These are phyloP conservation scores for Perca fluviatilis DNA, from an alignment of 2,113 vertebrate genomes.

Conservation along the genomic window DNA sequence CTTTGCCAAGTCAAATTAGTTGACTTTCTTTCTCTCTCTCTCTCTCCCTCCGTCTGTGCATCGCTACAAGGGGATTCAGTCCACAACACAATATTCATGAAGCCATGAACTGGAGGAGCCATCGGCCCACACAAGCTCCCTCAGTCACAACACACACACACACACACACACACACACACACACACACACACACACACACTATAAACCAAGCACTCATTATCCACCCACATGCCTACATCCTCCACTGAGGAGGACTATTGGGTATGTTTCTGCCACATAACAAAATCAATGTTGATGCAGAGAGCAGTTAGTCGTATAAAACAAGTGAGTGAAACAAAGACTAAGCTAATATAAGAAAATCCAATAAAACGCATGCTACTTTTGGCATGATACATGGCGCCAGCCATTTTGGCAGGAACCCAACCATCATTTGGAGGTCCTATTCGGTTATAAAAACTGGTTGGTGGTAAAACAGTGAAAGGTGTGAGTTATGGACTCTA, in stretches of 20 bases:
- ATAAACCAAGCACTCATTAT: slow-evolving; percentile 71
- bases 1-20: slow-evolving; percentile 71
- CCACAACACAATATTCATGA: slow-evolving; percentile 75
- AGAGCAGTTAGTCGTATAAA: slow-evolving; percentile 59
- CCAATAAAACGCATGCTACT: slow-evolving; percentile 55
- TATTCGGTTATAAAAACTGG: slow-evolving; percentile 37
- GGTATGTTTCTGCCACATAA: slow-evolving; percentile 68
- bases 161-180: slow-evolving; percentile 49
- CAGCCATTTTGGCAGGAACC: slow-evolving; percentile 39
- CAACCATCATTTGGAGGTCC: slow-evolving; percentile 32
- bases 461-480: slow-evolving; percentile 46
- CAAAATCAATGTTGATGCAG: slow-evolving; percentile 66
- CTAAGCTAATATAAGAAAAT: slow-evolving; percentile 60
- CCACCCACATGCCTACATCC: slow-evolving; percentile 69
- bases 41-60: slow-evolving; percentile 23
- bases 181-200: slow-evolving; percentile 62
- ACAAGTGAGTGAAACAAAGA: slow-evolving; percentile 65
- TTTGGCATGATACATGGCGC: slow-evolving; percentile 53
- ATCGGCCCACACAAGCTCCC: slow-evolving; percentile 68
- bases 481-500: slow-evolving; percentile 35
- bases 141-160: slow-evolving; percentile 64
- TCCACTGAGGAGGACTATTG: slow-evolving; percentile 65
- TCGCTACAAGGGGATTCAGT: slow-evolving; percentile 56
- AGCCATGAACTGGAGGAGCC: slow-evolving; percentile 72
- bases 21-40: slow-evolving; percentile 15